Evolutionary conservation across 2,113 vertebrate species (phyloP), one percentile per base, ranked within the genome.

Genomic region (Paramisgurnus dabryanus): DNA sequence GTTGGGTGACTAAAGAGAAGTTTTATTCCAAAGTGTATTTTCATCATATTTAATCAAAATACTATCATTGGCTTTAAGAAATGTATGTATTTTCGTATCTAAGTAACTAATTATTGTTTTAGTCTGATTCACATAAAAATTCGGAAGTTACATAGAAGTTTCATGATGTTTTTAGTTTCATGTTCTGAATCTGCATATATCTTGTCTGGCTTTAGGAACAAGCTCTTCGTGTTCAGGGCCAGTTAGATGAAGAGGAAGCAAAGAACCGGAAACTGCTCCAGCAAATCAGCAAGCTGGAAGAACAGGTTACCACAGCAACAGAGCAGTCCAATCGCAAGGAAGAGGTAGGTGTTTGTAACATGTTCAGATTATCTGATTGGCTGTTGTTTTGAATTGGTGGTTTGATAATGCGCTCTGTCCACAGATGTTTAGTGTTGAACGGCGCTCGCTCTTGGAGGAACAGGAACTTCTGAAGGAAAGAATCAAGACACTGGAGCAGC

Each of bases 261-360:
- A 95, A 94, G 83, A 95, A 93, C 86, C 85, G 94, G 63, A 98
- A 94, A 83, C 91, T 98, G 39, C 84, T 95, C 86, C 95, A 96
- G 87, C 92, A 95, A 61, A 90, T 97, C 49, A 90, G 92, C 83
- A 98, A 93, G 84, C 87, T 97, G 49, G 97, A 97, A 18, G 96
- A 96, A 89, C 95, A 95, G 81, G 92, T 95, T 55, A 34, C 89
- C 40, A 86, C 93, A 66, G 83, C 93, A 22, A 90, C 95, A 41
- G 93, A 96, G 90, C 95, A 91, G 78, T 82, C 72, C 50, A 79
- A 60, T 6, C 34, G 8, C 47, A 90, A 85, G 18, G 89, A 90
- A 2, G 84, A 92, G 90, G 93, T 93, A 11, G 9, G 57, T 71
- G 41, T 4, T 39, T 68, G 39, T 9, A 6, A 4, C 11, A 39